A percentile compares a stretch with the other conserved stretches of the same genome.
These are phyloP conservation scores for Ectropis crepuscularia DNA, from an alignment of 2,888 invertebrate genomes.

Conservation along the genomic window DNA sequence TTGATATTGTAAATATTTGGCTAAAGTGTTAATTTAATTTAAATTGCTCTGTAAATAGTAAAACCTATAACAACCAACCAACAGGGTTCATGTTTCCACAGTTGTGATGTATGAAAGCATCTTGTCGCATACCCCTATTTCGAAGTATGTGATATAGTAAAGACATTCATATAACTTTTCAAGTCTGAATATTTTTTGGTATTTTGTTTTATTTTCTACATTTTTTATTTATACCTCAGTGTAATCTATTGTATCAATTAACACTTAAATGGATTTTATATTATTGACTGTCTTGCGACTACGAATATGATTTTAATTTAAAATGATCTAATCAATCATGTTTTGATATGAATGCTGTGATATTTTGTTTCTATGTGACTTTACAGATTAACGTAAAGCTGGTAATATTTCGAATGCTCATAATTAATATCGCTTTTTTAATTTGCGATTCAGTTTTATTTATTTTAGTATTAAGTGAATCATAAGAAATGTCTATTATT, in stretches of 20 bases:
- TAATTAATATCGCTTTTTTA: conserved; percentile 26
- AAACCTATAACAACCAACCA: too few relatives aligned
- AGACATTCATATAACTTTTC: too few relatives aligned
- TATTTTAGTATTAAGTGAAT: conserved; percentile 28
- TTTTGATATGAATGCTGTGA: conserved; percentile 44
- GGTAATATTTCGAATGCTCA: conserved; percentile 25
- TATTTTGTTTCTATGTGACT: conserved; percentile 41
- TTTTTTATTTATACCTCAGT: too few relatives aligned
- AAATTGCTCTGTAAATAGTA: conserved; percentile 51
- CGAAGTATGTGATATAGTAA: too few relatives aligned
- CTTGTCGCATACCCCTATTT: too few relatives aligned
- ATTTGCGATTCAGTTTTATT: conserved; percentile 25
- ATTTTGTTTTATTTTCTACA: too few relatives aligned
- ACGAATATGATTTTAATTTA: conserved; percentile 8
- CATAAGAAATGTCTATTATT: conserved; percentile 11
- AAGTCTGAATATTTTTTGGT: too few relatives aligned
- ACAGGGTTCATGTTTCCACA: too few relatives aligned
- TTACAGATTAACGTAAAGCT: conserved; percentile 13
- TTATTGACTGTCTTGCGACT: conserved; percentile 1
- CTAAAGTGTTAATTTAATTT: conserved; percentile 31
- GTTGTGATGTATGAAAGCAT: too few relatives aligned
- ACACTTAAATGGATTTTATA: too few relatives aligned
- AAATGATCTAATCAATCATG: neutral
- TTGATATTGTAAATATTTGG: conserved; percentile 60
- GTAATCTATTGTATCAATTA: too few relatives aligned